phyloP scores from a whole-genome alignment of 2,888 invertebrate species.

The Lasius platythorax region DNA sequence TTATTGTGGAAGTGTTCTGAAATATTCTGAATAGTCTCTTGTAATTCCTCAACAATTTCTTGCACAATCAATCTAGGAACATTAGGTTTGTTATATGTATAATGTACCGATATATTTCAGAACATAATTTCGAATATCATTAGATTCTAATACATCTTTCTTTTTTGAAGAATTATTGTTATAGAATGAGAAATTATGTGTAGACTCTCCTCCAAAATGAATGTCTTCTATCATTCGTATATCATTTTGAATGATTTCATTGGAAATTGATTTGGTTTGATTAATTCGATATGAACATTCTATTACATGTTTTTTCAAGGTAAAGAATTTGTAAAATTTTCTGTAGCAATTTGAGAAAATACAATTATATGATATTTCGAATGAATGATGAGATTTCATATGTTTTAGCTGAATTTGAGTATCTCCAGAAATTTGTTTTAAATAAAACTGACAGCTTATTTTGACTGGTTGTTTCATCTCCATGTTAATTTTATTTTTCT shows the following conservation, averaged over 20 bases:
- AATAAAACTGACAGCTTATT: neutral
- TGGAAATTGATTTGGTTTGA: neutral
- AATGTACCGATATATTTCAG: neutral
- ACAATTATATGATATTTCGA: conserved; percentile 8
- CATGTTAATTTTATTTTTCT: neutral
- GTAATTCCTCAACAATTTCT: conserved; percentile 10
- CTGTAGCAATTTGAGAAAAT: neutral
- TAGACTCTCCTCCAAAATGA: too few species aligned
- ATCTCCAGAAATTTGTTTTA: conserved; percentile 1
- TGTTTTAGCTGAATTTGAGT: neutral
- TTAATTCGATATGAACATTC: neutral
- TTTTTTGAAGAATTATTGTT: neutral
- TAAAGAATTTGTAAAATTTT: conserved; percentile 2
- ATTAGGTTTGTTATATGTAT: neutral
- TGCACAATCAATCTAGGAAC: neutral
- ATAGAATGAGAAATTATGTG: too few species aligned
- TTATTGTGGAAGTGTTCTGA: neutral
- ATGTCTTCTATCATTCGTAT: too few species aligned
- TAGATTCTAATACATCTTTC: neutral
- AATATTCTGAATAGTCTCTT: neutral
- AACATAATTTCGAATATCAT: neutral
- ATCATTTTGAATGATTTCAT: too few species aligned
- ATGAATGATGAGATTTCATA: conserved; percentile 8
- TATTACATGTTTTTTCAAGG: neutral
- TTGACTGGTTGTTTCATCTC: neutral